Base-by-base conservation (phyloP, 1,140 invertebrate genomes). In the Hyphantria cunea region DNA sequence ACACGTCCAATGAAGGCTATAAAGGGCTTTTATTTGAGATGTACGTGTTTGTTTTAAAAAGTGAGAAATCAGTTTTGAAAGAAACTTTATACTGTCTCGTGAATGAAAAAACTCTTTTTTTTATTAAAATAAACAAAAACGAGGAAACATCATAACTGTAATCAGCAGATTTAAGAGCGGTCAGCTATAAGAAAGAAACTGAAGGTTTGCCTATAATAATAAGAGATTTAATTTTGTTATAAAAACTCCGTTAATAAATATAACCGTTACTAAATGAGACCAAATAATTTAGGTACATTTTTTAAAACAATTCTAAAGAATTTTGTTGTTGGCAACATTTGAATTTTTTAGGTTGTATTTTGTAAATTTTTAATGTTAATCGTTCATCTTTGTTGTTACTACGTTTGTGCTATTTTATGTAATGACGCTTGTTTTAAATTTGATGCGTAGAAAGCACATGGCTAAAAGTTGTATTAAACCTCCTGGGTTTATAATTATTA, bases 201-300 rank as follows among this genome's bases (percentile, higher is more conserved):
- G 33, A 47, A 33, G 41, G 45, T 32, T 10, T 48, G 45, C 34
- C 39, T 49, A 58, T 49, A 33, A 58, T n/a, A 37, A 37, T 10
- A 34, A 41, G 50, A 60, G 56, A 60, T 70, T 68, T 66, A 53
- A 62, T 70, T 25, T 73, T 60, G 65, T 73, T 76, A 68, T 64
- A 58, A 54, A 62, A 60, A 70, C 68, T 77, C 62, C 69, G 72
- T 78, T 78, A 37, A 72, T 72, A 69, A 48, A 66, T 61, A 71
- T 78, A 77, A 86, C 79, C 76, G 77, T 89, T 87, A 84, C 78
- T 85, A 86, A 87, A 88, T 82, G 84, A 90, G 87, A 90, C 87
- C 87, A 90, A 90, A 90, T 90, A 90, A 82, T 76, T 82, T 87
- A 90, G 84, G 78, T 90, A 86, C 68, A 74, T 84, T 86, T 82